Conservation (phyloP, 2,888 invertebrate genomes). For the Anagyrus pseudococci region DNA sequence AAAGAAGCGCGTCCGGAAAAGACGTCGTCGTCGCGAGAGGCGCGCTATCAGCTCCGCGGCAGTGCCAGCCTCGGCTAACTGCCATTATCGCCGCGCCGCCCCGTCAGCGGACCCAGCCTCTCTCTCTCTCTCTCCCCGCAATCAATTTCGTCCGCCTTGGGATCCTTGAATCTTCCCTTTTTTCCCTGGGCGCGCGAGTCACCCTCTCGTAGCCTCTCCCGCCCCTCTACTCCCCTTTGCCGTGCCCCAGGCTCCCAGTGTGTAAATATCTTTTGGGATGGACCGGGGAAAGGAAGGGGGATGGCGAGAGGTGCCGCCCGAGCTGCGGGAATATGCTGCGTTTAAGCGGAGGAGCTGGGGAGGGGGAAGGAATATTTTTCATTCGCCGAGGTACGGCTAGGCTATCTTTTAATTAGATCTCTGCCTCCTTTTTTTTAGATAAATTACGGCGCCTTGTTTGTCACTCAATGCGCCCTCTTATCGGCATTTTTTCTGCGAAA, state of each 20-base stretch:
- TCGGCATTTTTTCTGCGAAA: too few species aligned
- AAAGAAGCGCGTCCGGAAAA: conserved; percentile 28
- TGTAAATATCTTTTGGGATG: too few species aligned
- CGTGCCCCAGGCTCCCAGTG: too few species aligned
- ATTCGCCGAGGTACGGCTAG: background rate
- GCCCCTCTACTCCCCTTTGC: background rate
- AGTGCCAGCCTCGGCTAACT: conserved; percentile 11
- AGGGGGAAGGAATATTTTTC: conserved; percentile 8
- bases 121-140: background rate
- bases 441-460: too few species aligned
- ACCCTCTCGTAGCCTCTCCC: too few species aligned
- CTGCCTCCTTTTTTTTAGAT: background rate
- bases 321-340: conserved; percentile 1
- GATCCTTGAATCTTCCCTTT: conserved; percentile 1
- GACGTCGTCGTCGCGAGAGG: background rate
- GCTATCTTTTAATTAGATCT: conserved; percentile 31
- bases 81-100: conserved; percentile 21
- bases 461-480: too few species aligned
- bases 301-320: too few species aligned
- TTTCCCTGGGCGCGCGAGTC: too few species aligned
- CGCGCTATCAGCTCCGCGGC: conserved; percentile 21
- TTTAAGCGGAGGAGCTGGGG: background rate
- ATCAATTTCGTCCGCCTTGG: conserved; percentile 24
- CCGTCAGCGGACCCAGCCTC: too few species aligned
- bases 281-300: too few species aligned